Evolutionary conservation across 2,797 vertebrate genomes (phyloP).

Genomic region (Enteromius trimaculatus): DNA sequence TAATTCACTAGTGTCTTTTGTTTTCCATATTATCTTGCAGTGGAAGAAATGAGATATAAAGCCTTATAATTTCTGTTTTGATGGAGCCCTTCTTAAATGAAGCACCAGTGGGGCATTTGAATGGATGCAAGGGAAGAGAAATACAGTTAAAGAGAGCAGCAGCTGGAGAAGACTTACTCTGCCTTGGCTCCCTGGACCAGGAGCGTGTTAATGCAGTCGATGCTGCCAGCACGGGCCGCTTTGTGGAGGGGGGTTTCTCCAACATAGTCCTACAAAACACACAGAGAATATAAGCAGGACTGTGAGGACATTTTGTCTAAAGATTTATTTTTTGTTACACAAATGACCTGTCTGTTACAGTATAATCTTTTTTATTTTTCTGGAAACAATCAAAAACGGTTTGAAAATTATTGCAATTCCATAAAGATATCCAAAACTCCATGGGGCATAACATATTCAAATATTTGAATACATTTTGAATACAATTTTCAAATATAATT

Average conservation of each 20-base stretch:
- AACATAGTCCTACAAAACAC: slow-evolving; percentile 92
- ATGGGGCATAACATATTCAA: too few relatives aligned
- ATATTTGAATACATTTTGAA: too few relatives aligned
- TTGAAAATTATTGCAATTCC: too few relatives aligned
- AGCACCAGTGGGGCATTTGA: slow-evolving; percentile 63
- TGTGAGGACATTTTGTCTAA: neutral
- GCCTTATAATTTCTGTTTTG: slow-evolving; percentile 57
- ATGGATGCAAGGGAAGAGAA: slow-evolving; percentile 59
- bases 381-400: too few relatives aligned
- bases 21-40: slow-evolving; percentile 4
- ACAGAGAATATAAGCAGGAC: neutral
- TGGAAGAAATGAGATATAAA: neutral
- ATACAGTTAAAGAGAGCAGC: slow-evolving; percentile 51
- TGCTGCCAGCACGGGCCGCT: slow-evolving; percentile 97
- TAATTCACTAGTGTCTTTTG: neutral
- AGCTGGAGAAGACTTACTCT: slow-evolving; percentile 89
- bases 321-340: neutral
- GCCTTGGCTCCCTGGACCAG: slow-evolving; percentile 94
- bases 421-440: too few relatives aligned
- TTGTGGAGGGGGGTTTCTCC: slow-evolving; percentile 99
- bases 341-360: neutral
- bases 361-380: too few relatives aligned
- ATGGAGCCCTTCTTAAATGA: slow-evolving; percentile 76
- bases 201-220: slow-evolving; percentile 96
- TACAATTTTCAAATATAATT: too few relatives aligned